Percentiles rank a stretch among this genome's conserved stretches.
Evolutionary conservation across 2,888 invertebrate genomes (phyloP).

Genomic region (Diplolepis rosae): DNA sequence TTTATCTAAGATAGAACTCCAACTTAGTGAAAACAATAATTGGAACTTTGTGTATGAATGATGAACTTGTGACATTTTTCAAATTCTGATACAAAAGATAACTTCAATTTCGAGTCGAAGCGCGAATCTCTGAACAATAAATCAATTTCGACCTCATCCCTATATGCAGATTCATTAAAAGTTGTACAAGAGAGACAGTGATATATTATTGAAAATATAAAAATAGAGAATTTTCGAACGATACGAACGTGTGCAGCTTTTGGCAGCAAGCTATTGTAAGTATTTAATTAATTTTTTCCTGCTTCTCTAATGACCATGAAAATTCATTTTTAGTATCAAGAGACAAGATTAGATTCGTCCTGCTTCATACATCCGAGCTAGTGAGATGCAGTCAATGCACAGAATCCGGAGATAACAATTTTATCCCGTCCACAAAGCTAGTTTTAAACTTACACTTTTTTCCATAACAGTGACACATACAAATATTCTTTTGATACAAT

Average conservation of each 20-base stretch:
- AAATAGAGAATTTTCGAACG: not conserved
- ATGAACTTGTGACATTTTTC: not conserved
- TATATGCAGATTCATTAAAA: conserved; percentile 60
- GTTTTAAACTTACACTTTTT: not conserved
- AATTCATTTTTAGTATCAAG: conserved; percentile 16
- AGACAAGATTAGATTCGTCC: conserved; percentile 21
- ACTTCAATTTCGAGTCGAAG: conserved; percentile 37
- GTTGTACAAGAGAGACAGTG: conserved; percentile 59
- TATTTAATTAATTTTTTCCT: not conserved
- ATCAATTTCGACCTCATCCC: conserved; percentile 66
- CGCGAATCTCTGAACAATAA: conserved; percentile 58
- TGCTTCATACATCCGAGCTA: conserved; percentile 20
- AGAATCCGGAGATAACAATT: conserved; percentile 22
- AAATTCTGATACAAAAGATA: not conserved
- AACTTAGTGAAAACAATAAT: not conserved
- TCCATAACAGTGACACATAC: not conserved
- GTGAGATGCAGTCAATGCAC: conserved; percentile 23
- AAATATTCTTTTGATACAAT: not conserved
- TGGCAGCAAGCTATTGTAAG: not conserved
- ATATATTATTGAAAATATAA: conserved; percentile 59
- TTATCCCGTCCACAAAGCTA: not conserved
- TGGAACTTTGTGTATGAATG: not conserved
- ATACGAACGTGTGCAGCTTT: not conserved
- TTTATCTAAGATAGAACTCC: not conserved
- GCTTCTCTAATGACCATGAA: conserved; percentile 12